Evolutionary conservation across 2,113 vertebrate species (phyloP), one percentile per base, ranked within the genome.

Genomic region (Muntiacus reevesi): DNA sequence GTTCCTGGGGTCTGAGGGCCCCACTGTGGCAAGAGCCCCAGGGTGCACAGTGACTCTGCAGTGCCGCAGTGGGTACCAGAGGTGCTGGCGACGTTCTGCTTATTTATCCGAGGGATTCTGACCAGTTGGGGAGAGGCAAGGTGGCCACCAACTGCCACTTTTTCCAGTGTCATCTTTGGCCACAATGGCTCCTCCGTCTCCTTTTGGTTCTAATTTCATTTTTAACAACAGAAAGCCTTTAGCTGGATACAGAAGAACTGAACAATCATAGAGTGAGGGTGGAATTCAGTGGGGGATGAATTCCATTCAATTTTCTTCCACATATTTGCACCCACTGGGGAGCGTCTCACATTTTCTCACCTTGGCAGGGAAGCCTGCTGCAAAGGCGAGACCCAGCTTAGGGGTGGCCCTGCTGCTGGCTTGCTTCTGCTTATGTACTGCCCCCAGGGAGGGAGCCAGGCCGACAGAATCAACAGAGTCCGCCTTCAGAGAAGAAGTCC

Each of bases 111-210:
- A 97, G 79, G 52, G 83, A 88, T 96, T 98, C 94, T 79, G 93
- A 98, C 95, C 76, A 91, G 95, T 94, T 87, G 87, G 47, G 87
- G 94, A 98, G 98, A 98, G 94, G 87, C 88, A 87, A 96, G 36
- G 87, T 78, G 81, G 45, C 0, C 95, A 95, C 96, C 96, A 82
- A 96, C 96, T 98, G 95, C 98, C 87, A 88, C 97, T 96, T 98
- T 91, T 98, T 97, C 95, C 97, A 89, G 96, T 91, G 89, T 98
- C 93, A 23, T 98, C 97, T 98, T 97, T 92, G 95, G 96, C 96
- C 96, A 11, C 13, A 92, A 21, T 88, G 33, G 83, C 97, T 98
- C 86, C 94, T 91, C 62, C 33, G 94, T 86, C 67, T 60, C 55
- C 71, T 97, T 87, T 94, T 93, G 13, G 59, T 84, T 97, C 95